Conservation (phyloP, 2,113 vertebrate genomes). For the Myotis davidii region DNA sequence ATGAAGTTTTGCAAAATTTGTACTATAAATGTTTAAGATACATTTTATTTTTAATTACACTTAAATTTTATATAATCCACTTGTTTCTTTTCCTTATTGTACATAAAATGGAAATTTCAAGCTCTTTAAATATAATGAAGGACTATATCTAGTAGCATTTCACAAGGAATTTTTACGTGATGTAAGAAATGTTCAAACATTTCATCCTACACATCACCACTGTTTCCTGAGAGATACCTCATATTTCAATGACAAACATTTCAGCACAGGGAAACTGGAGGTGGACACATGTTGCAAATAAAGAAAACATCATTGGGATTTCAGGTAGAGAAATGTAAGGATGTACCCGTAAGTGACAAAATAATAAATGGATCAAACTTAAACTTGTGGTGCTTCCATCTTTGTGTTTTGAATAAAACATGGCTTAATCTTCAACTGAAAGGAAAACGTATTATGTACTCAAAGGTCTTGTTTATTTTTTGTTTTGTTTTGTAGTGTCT, state of each 20-base stretch:
- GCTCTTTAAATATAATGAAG: neutral
- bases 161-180: neutral
- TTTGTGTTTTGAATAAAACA: slow-evolving; percentile 16
- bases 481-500: neutral
- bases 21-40: neutral
- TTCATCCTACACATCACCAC: neutral
- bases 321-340: neutral
- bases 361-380: slow-evolving; percentile 55
- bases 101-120: slow-evolving; percentile 20
- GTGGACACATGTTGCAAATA: fast-evolving
- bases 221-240: slow-evolving; percentile 9
- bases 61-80: slow-evolving; percentile 10
- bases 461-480: neutral
- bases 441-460: slow-evolving; percentile 22
- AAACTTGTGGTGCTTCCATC: slow-evolving; percentile 26
- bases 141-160: neutral
- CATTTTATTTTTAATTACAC: slow-evolving; percentile 21
- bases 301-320: neutral
- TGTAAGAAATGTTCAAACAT: neutral
- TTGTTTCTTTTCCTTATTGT: neutral
- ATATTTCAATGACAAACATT: neutral
- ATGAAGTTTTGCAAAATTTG: neutral
- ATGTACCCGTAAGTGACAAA: neutral
- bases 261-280: neutral
- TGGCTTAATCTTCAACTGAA: slow-evolving; percentile 21